phyloP scores from a whole-genome alignment of 2,797 vertebrate genomes.

The Hippocampus kuda region DNA sequence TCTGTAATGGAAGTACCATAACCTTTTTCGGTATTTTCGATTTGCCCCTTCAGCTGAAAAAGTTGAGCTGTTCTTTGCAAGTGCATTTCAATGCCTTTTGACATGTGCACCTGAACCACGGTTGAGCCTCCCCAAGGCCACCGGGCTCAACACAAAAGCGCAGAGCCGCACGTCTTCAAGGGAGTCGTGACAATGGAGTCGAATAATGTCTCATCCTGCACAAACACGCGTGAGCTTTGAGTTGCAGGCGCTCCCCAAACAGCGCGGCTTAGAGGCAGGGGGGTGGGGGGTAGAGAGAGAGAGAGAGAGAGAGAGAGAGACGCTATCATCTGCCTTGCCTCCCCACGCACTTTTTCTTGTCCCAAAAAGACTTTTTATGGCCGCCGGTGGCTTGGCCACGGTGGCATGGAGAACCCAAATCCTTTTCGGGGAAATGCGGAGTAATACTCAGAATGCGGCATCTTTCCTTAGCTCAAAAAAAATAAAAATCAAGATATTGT shows the following conservation, averaged over 20 bases:
- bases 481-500: conserved; percentile 24
- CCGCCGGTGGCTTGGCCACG: conserved; percentile 33
- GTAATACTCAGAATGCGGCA: conserved; percentile 29
- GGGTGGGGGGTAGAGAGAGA: no score
- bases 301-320: conserved; percentile 23
- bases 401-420: conserved; percentile 31
- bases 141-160: conserved; percentile 20
- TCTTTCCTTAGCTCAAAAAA: conserved; percentile 26
- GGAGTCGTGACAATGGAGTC: conserved; percentile 35
- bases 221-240: conserved; percentile 47
- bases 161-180: conserved; percentile 42
- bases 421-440: conserved; percentile 18
- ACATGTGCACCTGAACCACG: conserved; percentile 48
- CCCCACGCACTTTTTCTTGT: conserved; percentile 52
- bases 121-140: conserved; percentile 36
- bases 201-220: conserved; percentile 60
- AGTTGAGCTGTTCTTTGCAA: neutral
- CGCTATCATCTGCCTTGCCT: conserved; percentile 27
- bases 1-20: neutral
- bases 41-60: neutral
- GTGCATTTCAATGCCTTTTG: conserved; percentile 4
- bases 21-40: neutral
- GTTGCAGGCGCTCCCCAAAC: conserved; percentile 40
- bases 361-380: conserved; percentile 44
- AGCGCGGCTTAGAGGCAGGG: conserved; percentile 8